A percentile compares a stretch with the other conserved stretches of the same genome.
phyloP scores from a whole-genome alignment of 2,113 vertebrate species.

The Boleophthalmus pectinirostris region DNA sequence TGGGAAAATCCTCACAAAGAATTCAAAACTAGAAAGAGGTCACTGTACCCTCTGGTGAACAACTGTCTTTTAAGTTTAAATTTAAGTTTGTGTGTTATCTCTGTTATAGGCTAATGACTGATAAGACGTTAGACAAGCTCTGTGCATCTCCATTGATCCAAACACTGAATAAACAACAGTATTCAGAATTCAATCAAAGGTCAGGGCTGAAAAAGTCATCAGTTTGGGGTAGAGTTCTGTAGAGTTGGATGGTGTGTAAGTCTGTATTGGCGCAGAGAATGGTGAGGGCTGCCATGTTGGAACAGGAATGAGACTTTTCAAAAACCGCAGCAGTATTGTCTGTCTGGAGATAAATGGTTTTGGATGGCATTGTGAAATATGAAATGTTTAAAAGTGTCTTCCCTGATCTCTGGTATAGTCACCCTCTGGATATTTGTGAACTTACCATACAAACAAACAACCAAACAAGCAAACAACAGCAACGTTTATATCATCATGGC shows the following conservation, averaged over 20 bases:
- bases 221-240: neutral
- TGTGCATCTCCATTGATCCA: neutral
- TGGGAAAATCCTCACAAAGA: neutral
- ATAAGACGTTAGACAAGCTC: neutral
- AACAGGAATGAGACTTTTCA: neutral
- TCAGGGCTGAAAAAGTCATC: constrained; percentile 9
- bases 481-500: too few species aligned
- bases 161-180: neutral
- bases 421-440: neutral
- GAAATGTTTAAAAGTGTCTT: neutral
- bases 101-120: neutral
- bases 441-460: neutral
- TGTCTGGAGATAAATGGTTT: constrained; percentile 2
- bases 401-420: neutral
- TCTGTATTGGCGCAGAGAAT: neutral
- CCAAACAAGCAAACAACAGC: too few species aligned
- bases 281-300: constrained; percentile 2
- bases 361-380: neutral
- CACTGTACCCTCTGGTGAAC: neutral
- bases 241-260: neutral
- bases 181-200: neutral
- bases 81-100: neutral
- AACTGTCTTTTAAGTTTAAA: neutral
- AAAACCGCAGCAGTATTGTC: neutral
- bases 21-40: neutral